Base-by-base conservation (phyloP, 2,888 invertebrate species). In the Lacanobia oleracea region DNA sequence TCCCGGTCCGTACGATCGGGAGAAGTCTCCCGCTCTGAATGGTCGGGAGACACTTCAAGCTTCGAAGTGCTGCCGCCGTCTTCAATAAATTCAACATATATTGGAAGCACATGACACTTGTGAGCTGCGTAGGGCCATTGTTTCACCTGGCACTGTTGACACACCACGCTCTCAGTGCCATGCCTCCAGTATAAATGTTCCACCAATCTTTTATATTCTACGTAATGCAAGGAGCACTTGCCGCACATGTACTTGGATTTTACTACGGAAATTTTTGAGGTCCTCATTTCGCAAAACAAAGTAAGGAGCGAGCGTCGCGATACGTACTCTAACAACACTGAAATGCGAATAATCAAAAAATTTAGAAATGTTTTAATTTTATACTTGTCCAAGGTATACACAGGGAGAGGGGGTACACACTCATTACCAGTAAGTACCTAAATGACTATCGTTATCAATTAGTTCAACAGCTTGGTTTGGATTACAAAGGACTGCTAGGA, bases 131-230 rank as follows among this genome's bases (percentile, higher is more conserved):
- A 93, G 2, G 56, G 73, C 94, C 94, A 95, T 12, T 87, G 87
- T 75, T 89, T 92, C 51, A 93, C 50, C 0, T 86, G 82, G 40
- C 94, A 94, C 57, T 82, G 73, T 12, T 85, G 85, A 79, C 94
- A 95, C 80, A 78, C 84, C 10, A 77, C 60, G 66, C 93, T 94
- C 77, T 94, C 93, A 0, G 93, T 94, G 8, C 94, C 94, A 72
- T 94, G 94, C 9, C 91, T 88, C 94, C 94, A 94, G 78, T 91
- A 94, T 37, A 95, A 80, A 81, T 95, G 94, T 73, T 92, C 92
- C 6, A 94, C 73, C 50, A 95, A 86, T 43, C 83, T 87, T 71
- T 92, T 91, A 79, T 94, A 94, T 37, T 91, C 88, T 8, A 82
- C 81, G 80, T 92, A 94, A 56, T 86, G 83, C 87, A 91, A 88